Base-by-base conservation (phyloP, 2,797 vertebrate genomes). In the Karalla daura region DNA sequence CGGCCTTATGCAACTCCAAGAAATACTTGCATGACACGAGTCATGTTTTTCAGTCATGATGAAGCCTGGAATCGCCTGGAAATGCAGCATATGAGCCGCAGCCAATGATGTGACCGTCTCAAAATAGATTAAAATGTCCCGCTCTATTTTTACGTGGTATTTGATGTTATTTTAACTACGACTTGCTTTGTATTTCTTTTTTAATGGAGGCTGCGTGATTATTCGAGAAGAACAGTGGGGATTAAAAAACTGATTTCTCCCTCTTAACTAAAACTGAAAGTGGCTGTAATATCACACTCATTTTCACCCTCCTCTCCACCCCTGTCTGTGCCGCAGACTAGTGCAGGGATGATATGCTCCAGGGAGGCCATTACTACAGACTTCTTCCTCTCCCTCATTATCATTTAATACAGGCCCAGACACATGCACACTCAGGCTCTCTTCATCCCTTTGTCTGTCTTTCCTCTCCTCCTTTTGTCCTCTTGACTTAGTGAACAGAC, bases 301-400 rank as follows among this genome's bases (percentile, higher is more conserved):
- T 36, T 10, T 39, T 14, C 43, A 25, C 8, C 20, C 28, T 14
- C 10, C 9, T 21, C 5, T 28, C 40, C 41, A 18, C 20, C 67
- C 43, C 30, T 33, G 15, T 51, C 24, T 30, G 24, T 37, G 2
- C 13, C 35, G 41, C 41, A 32, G 39, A 21, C 3, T 53, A 2
- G 23, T 8, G 41, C 37, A 20, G 2, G 32, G 32, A 32, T 43
- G 43, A 15, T 28, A 18, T 21, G 41, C 77, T 65, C 63, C 1
- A 3, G 76, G 63, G 74, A 74, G 20, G 46, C 63, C 77, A 65
- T 77, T 56, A 58, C 50, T 11, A 7, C 4, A 65, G 58, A 39
- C 33, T 30, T 56, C 60, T 64, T 53, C 60, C 64, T 58, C 53
- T 36, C 40, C 25, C 49, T 80, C 74, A 75, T 80, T 78, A 75